Evolutionary conservation across 2,797 vertebrate species (phyloP).

Genomic region (Pipistrellus nathusii): DNA sequence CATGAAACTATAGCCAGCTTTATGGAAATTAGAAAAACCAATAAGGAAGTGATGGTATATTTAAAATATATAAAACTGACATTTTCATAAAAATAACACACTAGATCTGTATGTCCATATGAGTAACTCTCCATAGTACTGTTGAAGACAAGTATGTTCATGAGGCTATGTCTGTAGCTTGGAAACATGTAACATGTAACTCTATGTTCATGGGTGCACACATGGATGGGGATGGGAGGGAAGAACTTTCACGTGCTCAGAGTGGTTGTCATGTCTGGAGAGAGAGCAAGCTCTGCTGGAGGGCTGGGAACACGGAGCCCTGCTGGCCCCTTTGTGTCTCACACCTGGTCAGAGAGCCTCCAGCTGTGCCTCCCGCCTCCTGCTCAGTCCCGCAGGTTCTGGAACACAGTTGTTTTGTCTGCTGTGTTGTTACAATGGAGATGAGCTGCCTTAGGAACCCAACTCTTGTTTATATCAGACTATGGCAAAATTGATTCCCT

Average conservation of each 20-base stretch:
- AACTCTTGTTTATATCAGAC: neutral
- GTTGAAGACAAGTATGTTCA: neutral
- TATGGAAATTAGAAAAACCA: neutral
- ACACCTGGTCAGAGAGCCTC: neutral
- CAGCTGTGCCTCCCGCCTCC: neutral
- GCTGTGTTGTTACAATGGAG: neutral
- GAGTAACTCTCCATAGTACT: neutral
- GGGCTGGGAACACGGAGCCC: neutral
- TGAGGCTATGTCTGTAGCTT: neutral
- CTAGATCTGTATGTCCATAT: neutral
- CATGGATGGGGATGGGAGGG: neutral
- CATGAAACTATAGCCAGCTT: neutral
- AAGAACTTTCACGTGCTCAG: neutral
- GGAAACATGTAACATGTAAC: neutral
- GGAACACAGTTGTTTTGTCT: neutral
- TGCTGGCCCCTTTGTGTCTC: neutral
- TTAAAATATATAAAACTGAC: neutral
- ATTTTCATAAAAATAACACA: neutral
- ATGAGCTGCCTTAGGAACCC: neutral
- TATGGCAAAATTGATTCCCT: neutral
- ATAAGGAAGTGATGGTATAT: neutral
- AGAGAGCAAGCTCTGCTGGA: neutral
- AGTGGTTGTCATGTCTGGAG: neutral
- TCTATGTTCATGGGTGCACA: neutral
- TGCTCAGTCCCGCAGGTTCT: neutral